Base-by-base conservation (phyloP, 2,113 vertebrate genomes). In the Brachyhypopomus gauderio region DNA sequence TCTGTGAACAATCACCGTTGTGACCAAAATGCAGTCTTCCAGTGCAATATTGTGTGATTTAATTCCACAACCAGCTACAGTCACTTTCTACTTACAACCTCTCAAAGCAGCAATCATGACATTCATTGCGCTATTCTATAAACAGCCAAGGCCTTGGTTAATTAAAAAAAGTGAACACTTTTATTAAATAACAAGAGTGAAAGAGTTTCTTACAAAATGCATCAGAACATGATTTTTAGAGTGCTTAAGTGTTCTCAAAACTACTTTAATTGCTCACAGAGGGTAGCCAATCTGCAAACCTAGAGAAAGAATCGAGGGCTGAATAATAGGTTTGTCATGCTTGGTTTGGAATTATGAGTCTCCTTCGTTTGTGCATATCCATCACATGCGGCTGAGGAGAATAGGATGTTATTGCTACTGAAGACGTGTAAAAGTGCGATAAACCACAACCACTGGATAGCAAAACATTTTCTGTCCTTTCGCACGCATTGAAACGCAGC, bases 211-310 rank as follows among this genome's bases (percentile, higher is more conserved):
- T 52, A 11, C 63, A 72, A 74, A 59, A 72, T 75, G 73, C 72
- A 77, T 74, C 62, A 74, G 70, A 77, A 83, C 30, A 71, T 38
- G 16, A 70, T 75, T 79, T 79, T 75, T 22, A 19, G 30, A 70
- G 30, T 69, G 64, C 63, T 62, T 69, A 77, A 72, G 77, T 60
- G 81, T 23, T 70, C 80, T 66, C 77, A 70, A 70, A 80, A 76
- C 67, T 83, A 80, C 79, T 83, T 83, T 59, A 41, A 83, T 83
- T 83, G 74, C 20, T 83, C 85, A 74, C 85, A 69, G 63, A 73
- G 81, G 74, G 81, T 71, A 62, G 56, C 52, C 74, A 81, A 75
- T 83, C 74, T 80, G 38, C 73, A 63, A 80, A 75, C 69, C 20
- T 78, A 73, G 74, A 74, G 67, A 83, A 77, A 83, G 77, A 83